A percentile compares a stretch with the other conserved stretches of the same genome.
These are phyloP conservation scores for human (Homo sapiens) DNA, from an alignment of 2,113 vertebrate species.

Conservation along the genomic window DNA sequence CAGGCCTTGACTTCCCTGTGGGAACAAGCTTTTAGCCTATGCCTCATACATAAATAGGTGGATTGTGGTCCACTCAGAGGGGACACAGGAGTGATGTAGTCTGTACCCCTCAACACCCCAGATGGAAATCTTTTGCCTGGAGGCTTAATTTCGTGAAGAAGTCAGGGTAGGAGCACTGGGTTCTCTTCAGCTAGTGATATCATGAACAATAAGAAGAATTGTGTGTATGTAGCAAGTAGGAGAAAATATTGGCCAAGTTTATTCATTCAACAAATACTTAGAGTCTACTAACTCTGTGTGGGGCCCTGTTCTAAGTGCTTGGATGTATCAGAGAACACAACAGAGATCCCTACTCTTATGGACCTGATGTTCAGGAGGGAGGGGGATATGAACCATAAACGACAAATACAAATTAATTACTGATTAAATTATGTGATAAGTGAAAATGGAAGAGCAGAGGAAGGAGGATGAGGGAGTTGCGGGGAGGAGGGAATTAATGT, in stretches of 20 bases:
- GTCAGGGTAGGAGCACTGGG: not conserved
- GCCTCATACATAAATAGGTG: not conserved
- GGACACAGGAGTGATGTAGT: not conserved
- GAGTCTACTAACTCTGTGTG: accelerated
- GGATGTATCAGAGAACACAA: not conserved
- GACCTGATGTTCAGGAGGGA: not conserved
- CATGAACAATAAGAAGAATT: not conserved
- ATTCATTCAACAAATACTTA: not conserved
- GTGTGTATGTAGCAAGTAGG: not conserved
- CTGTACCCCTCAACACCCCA: not conserved
- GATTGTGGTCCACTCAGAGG: not conserved
- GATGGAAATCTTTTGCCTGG: not conserved
- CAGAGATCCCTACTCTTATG: not conserved
- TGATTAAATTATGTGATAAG: not conserved
- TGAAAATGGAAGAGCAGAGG: not conserved
- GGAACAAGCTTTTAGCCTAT: not conserved
- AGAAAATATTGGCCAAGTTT: not conserved
- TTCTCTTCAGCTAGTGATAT: not conserved
- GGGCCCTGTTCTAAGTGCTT: not conserved
- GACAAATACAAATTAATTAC: not conserved
- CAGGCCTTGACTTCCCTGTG: not conserved
- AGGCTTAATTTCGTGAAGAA: not conserved
- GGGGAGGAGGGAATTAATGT: too few relatives aligned
- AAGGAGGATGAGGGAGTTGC: not conserved
- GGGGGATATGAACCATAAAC: not conserved